Evolutionary conservation across 2,797 vertebrate species (phyloP).

Genomic region (Helarctos malayanus): DNA sequence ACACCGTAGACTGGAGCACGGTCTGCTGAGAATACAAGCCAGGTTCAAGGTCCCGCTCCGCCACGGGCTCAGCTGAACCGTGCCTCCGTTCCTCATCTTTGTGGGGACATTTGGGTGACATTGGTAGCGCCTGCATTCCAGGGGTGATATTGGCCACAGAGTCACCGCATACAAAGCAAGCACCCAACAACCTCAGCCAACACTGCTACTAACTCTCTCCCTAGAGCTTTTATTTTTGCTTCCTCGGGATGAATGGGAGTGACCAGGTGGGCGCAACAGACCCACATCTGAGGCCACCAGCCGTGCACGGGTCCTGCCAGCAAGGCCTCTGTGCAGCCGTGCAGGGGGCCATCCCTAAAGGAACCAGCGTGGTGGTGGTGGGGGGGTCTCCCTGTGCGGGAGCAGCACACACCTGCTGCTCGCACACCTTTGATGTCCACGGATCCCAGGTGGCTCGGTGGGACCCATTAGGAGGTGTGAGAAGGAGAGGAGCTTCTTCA

Average conservation of each 20-base stretch:
- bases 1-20: rapidly evolving
- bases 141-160: neutral
- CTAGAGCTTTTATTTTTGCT: neutral
- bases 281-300: rapidly evolving
- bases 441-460: too few relatives aligned
- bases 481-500: neutral
- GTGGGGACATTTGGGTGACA: too few relatives aligned
- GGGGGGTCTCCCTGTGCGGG: neutral
- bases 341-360: neutral
- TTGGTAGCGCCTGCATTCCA: rapidly evolving
- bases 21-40: rapidly evolving
- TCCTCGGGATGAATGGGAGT: neutral
- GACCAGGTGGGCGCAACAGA: neutral
- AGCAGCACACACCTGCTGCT: rapidly evolving
- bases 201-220: rapidly evolving
- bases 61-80: rapidly evolving
- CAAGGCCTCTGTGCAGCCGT: neutral
- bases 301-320: rapidly evolving
- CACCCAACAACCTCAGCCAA: too few relatives aligned
- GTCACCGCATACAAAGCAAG: neutral
- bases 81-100: neutral
- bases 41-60: rapidly evolving
- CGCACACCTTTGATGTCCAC: too few relatives aligned
- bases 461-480: neutral
- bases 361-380: rapidly evolving